A percentile compares a stretch with the other conserved stretches of the same genome.
Evolutionary conservation across 2,888 invertebrate genomes (phyloP).

Genomic region (Vannuccia rotundouncinata): DNA sequence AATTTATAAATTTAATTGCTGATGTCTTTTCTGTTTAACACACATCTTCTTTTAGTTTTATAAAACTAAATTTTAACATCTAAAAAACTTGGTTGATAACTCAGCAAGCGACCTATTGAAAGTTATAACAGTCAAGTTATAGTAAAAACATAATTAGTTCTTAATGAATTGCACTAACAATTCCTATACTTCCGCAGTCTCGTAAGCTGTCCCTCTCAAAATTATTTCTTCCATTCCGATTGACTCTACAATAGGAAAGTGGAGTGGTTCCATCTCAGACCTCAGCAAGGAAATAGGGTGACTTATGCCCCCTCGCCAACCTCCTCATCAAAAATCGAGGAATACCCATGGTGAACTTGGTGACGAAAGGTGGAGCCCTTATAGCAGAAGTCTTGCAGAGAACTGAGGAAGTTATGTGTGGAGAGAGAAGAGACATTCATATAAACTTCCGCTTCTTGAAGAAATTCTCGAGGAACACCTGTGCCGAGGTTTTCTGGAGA

Average conservation of each 20-base stretch:
- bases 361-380: background rate
- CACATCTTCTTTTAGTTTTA: background rate
- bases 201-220: background rate
- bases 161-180: conserved; percentile 8
- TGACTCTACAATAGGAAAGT: too few species aligned
- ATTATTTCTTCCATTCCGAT: conserved; percentile 6
- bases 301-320: background rate
- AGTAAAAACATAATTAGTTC: background rate
- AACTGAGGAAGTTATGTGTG: background rate
- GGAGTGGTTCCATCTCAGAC: too few species aligned
- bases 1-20: too few species aligned
- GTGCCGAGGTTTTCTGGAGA: background rate
- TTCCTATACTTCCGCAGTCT: background rate
- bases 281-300: background rate
- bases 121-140: background rate
- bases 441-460: conserved; percentile 15
- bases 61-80: background rate
- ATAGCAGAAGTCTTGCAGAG: too few species aligned
- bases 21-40: too few species aligned
- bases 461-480: background rate
- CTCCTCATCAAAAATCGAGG: background rate
- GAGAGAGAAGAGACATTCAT: background rate
- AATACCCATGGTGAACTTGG: background rate
- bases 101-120: conserved; percentile 2
- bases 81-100: background rate